Percentiles rank a stretch among this genome's conserved stretches.
Evolutionary conservation across 2,888 invertebrate genomes (phyloP).

Genomic region (Hydropsyche betteni): DNA sequence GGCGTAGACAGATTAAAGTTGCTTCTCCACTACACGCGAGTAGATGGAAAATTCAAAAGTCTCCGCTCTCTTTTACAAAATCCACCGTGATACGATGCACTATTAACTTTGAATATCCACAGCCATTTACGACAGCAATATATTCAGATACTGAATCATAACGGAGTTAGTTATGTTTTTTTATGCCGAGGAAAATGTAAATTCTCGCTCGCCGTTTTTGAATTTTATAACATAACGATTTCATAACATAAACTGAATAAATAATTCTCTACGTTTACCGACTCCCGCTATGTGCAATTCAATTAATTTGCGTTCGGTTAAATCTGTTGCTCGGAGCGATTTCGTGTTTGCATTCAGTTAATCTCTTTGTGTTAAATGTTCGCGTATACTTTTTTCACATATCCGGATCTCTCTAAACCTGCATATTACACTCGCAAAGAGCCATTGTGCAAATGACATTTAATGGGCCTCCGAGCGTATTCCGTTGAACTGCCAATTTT

Average conservation of each 20-base stretch:
- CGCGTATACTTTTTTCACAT: background rate
- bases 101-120: too few relatives aligned
- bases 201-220: too few relatives aligned
- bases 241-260: background rate
- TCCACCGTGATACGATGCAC: too few relatives aligned
- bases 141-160: too few relatives aligned
- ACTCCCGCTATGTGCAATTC: too few relatives aligned
- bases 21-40: background rate
- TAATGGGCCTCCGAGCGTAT: background rate
- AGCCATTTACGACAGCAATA: too few relatives aligned
- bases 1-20: conserved; percentile 24
- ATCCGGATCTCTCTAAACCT: background rate
- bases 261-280: background rate
- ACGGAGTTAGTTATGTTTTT: too few relatives aligned
- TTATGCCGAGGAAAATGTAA: too few relatives aligned
- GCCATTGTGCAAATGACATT: conserved; percentile 14
- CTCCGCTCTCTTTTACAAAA: too few relatives aligned
- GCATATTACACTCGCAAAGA: background rate
- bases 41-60: conserved; percentile 12
- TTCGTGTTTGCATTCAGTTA: conserved; percentile 14
- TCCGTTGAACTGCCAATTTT: background rate
- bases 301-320: background rate
- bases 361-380: conserved; percentile 11
- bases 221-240: conserved; percentile 6
- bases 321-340: conserved; percentile 10